Base-by-base conservation (phyloP, 2,888 invertebrate genomes). In the Anodontia alba region DNA sequence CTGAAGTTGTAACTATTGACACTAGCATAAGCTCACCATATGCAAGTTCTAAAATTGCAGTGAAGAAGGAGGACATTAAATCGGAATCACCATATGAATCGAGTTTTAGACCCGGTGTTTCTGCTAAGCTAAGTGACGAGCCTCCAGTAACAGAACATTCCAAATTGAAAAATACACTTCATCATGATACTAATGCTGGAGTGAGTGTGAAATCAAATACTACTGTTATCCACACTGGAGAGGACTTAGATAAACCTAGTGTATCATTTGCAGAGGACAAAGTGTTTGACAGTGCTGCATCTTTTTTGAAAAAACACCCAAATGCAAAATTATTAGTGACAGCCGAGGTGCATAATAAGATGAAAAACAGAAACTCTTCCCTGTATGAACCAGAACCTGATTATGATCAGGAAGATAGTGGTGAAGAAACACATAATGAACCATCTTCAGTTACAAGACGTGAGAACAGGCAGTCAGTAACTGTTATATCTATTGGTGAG, bases 91-190 rank as follows among this genome's bases (percentile, higher is more conserved):
- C 88, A 3, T 91, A 89, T 73, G 92, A 92, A 95, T 98, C 98
- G 73, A 97, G 98, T 92, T 98, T 98, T 95, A 97, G 98, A 90
- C 98, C 98, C 12, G 96, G 97, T 80, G 96, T 97, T 86, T 97
- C 96, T 94, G 97, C 97, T 73, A 97, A 97, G 94, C 95, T 98
- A 81, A 98, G 98, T 95, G 98, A 98, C 42, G 97, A 97, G 76
- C 98, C 98, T 23, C 96, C 97, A 91, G 97, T 86, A 51, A 76
- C 73, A 51, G 82, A 87, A 46, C 87, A 88, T 67, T 80, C 83
- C 15, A 88, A 83, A 51, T 81, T 86, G 8, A 83, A 84, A 71
- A 51, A 62, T 20, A 71, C 84, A 72, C 87, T 88, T 57, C 78
- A 85, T 29, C 85, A 85, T 68, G 86, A 75, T 67, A 71, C 83